Percentiles rank a stretch among this genome's conserved stretches.
phyloP scores from a whole-genome alignment of 2,797 vertebrate species.

The Pseudocheirus occidentalis region DNA sequence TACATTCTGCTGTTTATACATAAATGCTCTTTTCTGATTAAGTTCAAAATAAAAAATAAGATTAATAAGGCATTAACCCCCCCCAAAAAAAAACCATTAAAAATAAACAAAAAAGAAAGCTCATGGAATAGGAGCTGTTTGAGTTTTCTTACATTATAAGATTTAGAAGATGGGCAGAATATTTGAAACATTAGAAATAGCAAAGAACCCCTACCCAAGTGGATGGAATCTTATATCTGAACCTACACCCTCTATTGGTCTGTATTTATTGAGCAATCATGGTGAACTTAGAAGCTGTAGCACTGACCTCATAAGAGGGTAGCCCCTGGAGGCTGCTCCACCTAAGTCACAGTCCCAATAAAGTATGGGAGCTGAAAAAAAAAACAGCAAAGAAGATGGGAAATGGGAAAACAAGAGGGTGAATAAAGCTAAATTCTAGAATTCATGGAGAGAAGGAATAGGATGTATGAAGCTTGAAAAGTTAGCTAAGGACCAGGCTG shows the following conservation, averaged over 20 bases:
- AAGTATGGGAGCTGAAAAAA: conserved; percentile 69
- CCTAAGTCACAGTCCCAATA: conserved; percentile 67
- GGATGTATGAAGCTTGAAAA: too few relatives aligned
- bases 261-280: conserved; percentile 56
- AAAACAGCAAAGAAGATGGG: too few relatives aligned
- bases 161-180: too few relatives aligned
- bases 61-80: neutral
- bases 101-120: neutral
- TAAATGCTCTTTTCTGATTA: neutral
- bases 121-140: neutral
- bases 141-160: too few relatives aligned
- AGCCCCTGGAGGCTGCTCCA: conserved; percentile 37
- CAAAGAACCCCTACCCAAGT: neutral
- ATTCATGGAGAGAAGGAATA: too few relatives aligned
- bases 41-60: neutral
- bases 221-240: neutral
- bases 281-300: conserved; percentile 43
- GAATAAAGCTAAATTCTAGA: too few relatives aligned
- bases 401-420: too few relatives aligned
- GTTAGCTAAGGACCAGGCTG: too few relatives aligned
- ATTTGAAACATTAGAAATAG: neutral
- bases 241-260: neutral
- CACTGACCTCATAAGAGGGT: conserved; percentile 79
- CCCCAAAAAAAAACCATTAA: neutral
- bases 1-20: neutral